Percentiles rank a stretch among this genome's conserved stretches.
Evolutionary conservation across 2,888 invertebrate genomes (phyloP).

Genomic region (Brachyptera putata): DNA sequence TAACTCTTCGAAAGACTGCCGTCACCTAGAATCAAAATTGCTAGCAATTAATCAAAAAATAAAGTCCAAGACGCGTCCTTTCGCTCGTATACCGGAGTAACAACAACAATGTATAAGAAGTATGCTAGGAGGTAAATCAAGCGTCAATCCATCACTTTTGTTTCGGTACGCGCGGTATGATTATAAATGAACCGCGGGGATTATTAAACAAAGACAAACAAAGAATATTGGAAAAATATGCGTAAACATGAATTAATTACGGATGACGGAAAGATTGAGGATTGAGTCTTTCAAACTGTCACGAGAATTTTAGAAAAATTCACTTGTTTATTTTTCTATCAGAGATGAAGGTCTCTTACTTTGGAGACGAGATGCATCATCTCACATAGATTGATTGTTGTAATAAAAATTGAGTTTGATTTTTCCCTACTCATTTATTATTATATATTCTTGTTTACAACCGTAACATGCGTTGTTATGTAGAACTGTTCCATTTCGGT

Average conservation of each 20-base stretch:
- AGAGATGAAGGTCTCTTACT: too few relatives aligned
- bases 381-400: too few relatives aligned
- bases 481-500: too few relatives aligned
- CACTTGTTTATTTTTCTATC: too few relatives aligned
- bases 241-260: conserved; percentile 18
- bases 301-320: too few relatives aligned
- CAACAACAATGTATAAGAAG: not conserved
- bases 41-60: conserved; percentile 33
- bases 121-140: not conserved
- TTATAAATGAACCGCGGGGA: conserved; percentile 22
- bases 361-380: too few relatives aligned
- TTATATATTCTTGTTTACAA: too few relatives aligned
- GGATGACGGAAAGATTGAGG: not conserved
- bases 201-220: conserved; percentile 26
- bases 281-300: not conserved
- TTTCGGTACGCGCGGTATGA: conserved; percentile 14
- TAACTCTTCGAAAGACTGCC: conserved; percentile 28
- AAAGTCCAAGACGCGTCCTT: conserved; percentile 10
- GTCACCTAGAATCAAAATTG: conserved; percentile 28
- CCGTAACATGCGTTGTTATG: too few relatives aligned
- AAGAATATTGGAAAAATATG: conserved; percentile 19
- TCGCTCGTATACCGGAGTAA: not conserved
- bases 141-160: conserved; percentile 8
- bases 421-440: too few relatives aligned
- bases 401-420: too few relatives aligned